A percentile compares a stretch with the other conserved stretches of the same genome.
Conservation (phyloP, 2,888 invertebrate species). For the Teleiodes luculella region DNA sequence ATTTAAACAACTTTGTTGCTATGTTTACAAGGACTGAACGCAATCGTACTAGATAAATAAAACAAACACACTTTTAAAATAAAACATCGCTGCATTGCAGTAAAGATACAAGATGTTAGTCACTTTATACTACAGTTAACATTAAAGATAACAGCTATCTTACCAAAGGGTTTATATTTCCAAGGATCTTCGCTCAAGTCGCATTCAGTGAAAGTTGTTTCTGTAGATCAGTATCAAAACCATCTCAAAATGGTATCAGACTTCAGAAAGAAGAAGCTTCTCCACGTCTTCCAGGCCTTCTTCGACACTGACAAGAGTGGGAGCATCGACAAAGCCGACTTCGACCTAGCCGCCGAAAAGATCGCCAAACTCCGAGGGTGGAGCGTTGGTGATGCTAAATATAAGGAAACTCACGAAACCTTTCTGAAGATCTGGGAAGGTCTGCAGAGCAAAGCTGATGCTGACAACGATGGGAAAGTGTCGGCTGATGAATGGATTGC, state of each 20-base stretch:
- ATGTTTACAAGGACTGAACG: background rate
- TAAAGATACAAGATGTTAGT: background rate
- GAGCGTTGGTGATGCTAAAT: constrained; percentile 84
- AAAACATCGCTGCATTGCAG: constrained; percentile 8
- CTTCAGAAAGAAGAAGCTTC: constrained; percentile 92
- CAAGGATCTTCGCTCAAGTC: background rate
- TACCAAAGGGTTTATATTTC: background rate
- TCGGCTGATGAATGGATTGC: constrained; percentile 92
- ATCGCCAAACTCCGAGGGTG: constrained; percentile 89
- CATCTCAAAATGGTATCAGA: constrained; percentile 83
- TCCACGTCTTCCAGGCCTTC: constrained; percentile 91
- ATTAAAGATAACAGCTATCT: background rate
- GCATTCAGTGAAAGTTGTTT: background rate
- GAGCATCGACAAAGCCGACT: constrained; percentile 91
- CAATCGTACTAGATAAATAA: background rate
- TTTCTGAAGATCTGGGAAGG: constrained; percentile 92
- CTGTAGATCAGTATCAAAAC: background rate
- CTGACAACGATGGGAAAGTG: constrained; percentile 90
- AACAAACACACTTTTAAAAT: background rate
- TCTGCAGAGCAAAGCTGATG: constrained; percentile 88
- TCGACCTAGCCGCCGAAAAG: constrained; percentile 90
- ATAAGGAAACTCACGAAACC: constrained; percentile 84
- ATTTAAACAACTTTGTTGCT: background rate
- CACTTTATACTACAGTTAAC: background rate
- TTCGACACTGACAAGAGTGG: constrained; percentile 94